These are phyloP conservation scores for Corythucha ciliata DNA, from an alignment of 2,888 invertebrate species.

Conservation along the genomic window DNA sequence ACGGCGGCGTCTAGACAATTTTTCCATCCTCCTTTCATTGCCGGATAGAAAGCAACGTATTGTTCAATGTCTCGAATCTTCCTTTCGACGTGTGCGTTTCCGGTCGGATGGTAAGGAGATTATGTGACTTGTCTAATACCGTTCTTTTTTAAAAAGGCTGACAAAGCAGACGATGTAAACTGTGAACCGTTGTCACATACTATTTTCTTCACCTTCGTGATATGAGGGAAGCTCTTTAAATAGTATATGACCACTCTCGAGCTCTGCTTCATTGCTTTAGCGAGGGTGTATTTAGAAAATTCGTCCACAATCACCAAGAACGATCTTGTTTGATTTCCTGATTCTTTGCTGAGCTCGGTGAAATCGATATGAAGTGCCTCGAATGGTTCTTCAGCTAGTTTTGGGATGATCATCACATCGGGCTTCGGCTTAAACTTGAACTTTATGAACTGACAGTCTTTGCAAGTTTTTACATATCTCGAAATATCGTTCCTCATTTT, in stretches of 20 bases:
- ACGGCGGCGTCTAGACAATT: too few relatives aligned
- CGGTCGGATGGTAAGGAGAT: too few relatives aligned
- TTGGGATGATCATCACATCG: neutral
- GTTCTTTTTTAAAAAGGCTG: too few relatives aligned
- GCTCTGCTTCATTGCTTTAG: constrained; percentile 9
- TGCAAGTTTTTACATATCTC: neutral
- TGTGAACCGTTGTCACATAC: too few relatives aligned
- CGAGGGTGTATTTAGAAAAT: neutral
- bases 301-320: constrained; percentile 6
- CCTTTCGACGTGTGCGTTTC: too few relatives aligned
- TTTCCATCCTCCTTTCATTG: too few relatives aligned
- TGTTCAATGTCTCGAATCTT: too few relatives aligned
- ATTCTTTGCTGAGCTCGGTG: constrained; percentile 6
- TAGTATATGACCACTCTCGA: neutral
- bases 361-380: constrained; percentile 9
- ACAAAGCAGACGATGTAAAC: too few relatives aligned
- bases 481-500: constrained; percentile 8
- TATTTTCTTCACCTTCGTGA: too few relatives aligned
- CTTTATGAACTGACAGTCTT: neutral
- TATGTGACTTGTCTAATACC: too few relatives aligned
- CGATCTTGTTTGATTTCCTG: neutral
- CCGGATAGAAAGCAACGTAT: too few relatives aligned
- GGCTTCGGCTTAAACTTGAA: constrained; percentile 7
- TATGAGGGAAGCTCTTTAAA: neutral
- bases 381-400: neutral